These are phyloP conservation scores for Natrix natrix DNA, from an alignment of 2,797 vertebrate genomes.

Conservation along the genomic window DNA sequence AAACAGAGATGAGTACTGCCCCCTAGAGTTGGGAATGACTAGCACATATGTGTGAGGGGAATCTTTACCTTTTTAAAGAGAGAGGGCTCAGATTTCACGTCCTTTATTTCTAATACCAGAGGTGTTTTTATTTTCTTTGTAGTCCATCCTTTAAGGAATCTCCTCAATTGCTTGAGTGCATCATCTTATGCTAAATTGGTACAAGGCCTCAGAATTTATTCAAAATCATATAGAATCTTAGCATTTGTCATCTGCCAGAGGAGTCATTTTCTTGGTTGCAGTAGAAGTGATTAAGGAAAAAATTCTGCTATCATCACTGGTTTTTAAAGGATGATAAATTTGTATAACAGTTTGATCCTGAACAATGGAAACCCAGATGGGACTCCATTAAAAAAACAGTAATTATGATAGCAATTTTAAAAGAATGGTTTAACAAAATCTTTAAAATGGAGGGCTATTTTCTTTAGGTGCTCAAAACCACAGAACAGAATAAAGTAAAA, in stretches of 20 bases:
- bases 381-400: not conserved
- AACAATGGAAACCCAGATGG: not conserved
- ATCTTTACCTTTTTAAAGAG: not conserved
- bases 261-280: not conserved
- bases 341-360: not conserved
- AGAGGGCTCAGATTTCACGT: conserved; percentile 6
- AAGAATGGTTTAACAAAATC: not conserved
- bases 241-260: not conserved
- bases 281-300: not conserved
- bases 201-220: not conserved
- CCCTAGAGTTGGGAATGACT: too few species aligned
- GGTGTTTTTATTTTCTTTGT: conserved; percentile 1
- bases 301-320: not conserved
- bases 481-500: not conserved
- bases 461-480: not conserved
- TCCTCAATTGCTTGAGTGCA: not conserved
- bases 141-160: not conserved
- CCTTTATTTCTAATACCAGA: not conserved
- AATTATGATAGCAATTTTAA: not conserved
- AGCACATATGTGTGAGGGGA: too few species aligned
- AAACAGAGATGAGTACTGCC: too few species aligned
- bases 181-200: not conserved
- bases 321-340: not conserved
- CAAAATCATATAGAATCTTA: not conserved
- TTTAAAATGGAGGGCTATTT: not conserved